Evolutionary conservation across 2,888 invertebrate species (phyloP).

Genomic region (Tenthredo livida): DNA sequence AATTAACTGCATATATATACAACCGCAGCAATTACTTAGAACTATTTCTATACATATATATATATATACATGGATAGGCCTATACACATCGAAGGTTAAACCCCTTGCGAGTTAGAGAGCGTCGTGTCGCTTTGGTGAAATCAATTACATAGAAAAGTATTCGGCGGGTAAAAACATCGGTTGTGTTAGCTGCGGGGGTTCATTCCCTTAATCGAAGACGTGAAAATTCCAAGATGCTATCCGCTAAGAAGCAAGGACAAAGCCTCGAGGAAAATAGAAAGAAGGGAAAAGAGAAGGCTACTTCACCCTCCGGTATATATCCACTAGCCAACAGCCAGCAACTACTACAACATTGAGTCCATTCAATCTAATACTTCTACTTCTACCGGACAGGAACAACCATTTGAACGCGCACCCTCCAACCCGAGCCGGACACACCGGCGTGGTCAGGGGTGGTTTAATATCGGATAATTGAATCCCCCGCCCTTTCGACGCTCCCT

Average conservation of each 20-base stretch:
- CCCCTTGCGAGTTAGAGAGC: not conserved
- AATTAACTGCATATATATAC: not conserved
- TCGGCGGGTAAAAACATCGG: slow-evolving; percentile 36
- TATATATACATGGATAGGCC: not conserved
- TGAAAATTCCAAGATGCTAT: slow-evolving; percentile 51
- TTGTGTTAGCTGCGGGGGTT: slow-evolving; percentile 24
- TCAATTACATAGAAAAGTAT: not conserved
- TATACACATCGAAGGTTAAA: not conserved
- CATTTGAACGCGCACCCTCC: slow-evolving; percentile 72
- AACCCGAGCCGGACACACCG: slow-evolving; percentile 65
- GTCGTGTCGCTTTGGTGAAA: not conserved
- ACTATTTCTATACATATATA: not conserved
- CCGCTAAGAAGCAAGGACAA: slow-evolving; percentile 52
- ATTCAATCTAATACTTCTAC: slow-evolving; percentile 78
- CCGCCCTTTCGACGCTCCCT: slow-evolving; percentile 57
- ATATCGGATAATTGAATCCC: slow-evolving; percentile 78
- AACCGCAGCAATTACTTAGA: slow-evolving; percentile 14
- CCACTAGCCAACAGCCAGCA: slow-evolving; percentile 64
- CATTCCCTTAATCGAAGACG: slow-evolving; percentile 47
- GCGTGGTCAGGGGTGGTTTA: slow-evolving; percentile 77
- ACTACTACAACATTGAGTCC: slow-evolving; percentile 75
- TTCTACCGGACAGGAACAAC: slow-evolving; percentile 69
- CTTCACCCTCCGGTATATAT: slow-evolving; percentile 4
- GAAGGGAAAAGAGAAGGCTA: not conserved
- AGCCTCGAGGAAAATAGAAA: slow-evolving; percentile 20